Base-by-base conservation (phyloP, 2,113 vertebrate genomes). In the Myxocyprinus asiaticus region DNA sequence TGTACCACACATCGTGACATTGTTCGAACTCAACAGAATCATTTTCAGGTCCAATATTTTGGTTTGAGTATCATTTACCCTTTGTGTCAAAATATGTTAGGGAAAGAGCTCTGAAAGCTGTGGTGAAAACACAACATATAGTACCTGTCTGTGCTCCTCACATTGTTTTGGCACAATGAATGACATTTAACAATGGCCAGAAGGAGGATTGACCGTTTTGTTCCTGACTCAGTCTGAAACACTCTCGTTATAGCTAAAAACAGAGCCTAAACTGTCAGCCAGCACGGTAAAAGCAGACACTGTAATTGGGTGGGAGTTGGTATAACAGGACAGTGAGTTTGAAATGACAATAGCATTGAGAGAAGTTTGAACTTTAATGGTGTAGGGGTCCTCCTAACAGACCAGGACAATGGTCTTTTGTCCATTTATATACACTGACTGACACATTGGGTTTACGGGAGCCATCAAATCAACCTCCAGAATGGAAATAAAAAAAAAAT, bases 141-240 rank as follows among this genome's bases (percentile, higher is more conserved):
- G n/a, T 61, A 56, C 70, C 55, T 7, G n/a, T 61, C 70, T 72
- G 15, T 11, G 70, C 55, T 72, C 9, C 43, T 72, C 15, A 47
- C 43, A 59, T 61, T 72, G 55, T 61, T 72, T 59, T 22, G 6
- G 55, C 70, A 47, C 70, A 61, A 22, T 72, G 70, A 72, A 72
- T 72, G 70, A 22, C 70, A 72, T 72, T 61, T 72, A 72, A 72
- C 70, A 72, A 72, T 72, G n/a, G 70, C 9, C 70, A 61, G n/a
- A 72, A 58, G 9, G 69, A 72, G n/a, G 44, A 72, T 22, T 47
- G 43, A 72, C 70, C n/a, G 59, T 47, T 42, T n/a, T 45, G 43
- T 43, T 61, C 9, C 55, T 59, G 70, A 61, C 70, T 72, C 69
- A 2, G 12, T 45, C 69, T 50, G 65, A 67, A 67, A 50, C 65